phyloP scores from a whole-genome alignment of 2,888 invertebrate species.

The Agrilus cyanescens region DNA sequence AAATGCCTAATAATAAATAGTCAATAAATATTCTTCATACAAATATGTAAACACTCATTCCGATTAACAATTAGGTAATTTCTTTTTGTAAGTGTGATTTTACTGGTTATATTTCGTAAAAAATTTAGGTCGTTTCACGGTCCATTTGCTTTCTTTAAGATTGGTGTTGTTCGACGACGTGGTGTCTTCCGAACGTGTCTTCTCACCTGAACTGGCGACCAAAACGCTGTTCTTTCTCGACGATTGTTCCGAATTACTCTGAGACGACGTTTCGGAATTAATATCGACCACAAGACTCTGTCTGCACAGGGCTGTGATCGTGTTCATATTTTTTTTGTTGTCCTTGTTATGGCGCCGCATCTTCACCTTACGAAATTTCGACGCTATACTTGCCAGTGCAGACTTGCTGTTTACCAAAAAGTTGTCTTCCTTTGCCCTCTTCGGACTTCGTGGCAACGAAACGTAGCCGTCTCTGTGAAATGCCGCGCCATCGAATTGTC shows the following conservation, averaged over 20 bases:
- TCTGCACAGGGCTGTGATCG: conserved; percentile 58
- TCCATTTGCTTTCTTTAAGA: too few species aligned
- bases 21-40: too few species aligned
- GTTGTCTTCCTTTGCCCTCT: conserved; percentile 25
- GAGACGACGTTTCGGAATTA: conserved; percentile 9
- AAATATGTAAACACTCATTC: too few species aligned
- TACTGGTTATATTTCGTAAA: too few species aligned
- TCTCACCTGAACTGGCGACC: too few species aligned
- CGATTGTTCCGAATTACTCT: neutral
- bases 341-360: conserved; percentile 32
- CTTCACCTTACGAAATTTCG: conserved; percentile 47
- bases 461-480: conserved; percentile 38
- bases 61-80: too few species aligned
- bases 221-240: neutral
- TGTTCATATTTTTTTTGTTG: conserved; percentile 37
- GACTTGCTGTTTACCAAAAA: conserved; percentile 30
- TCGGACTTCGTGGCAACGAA: conserved; percentile 37
- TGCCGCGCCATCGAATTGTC: conserved; percentile 36
- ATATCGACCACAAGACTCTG: conserved; percentile 63
- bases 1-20: too few species aligned
- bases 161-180: too few species aligned
- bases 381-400: conserved; percentile 44
- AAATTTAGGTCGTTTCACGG: too few species aligned
- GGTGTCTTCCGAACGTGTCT: too few species aligned
- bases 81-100: too few species aligned